Evolutionary conservation across 2,113 vertebrate genomes (phyloP), one percentile per base, ranked within the genome.

Genomic region (Vimba vimba): DNA sequence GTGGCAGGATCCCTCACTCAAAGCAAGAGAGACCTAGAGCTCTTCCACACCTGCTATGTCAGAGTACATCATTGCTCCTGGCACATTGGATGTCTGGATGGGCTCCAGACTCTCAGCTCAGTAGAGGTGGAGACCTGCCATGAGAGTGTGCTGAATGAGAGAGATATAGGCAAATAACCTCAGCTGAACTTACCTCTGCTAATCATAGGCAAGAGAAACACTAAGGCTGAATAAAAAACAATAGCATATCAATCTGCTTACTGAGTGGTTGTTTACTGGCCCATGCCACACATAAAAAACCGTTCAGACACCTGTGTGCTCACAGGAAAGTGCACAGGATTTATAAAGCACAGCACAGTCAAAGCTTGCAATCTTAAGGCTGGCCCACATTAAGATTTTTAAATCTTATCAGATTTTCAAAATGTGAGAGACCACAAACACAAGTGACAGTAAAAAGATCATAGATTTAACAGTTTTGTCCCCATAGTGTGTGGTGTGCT

Each of bases 21-120:
- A 83, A 39, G 64, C 13, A 79, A 87, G 81, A 80, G 87, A 21
- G 86, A 89, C 82, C 77, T 30, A 80, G n/a, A 60, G 71, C 55
- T 91, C 85, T 88, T 87, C 82, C 68, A 80, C 62, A 84, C 86
- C 87, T 87, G 85, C 82, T 43, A 59, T 64, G 50, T 82, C 79
- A 27, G 43, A 52, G 79, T 82, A 82, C 62, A 68, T 69, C 79
- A 82, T 68, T 69, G 79, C 79, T 69, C 25, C 27, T 60, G 45
- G 33, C 33, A 75, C 47, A 73, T 30, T 59, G 55, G 50, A 27
- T 5, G 36, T 45, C 55, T 82, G 52, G 36, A 86, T 50, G 69
- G 52, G 55, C 60, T 82, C 62, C 79, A 82, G 62, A 33, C 25
- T 82, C 36, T 64, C 39, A 81, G 59, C 79, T 66, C 15, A 0